Conservation (phyloP, 2,113 vertebrate genomes). For the Anarrhichthys ocellatus region DNA sequence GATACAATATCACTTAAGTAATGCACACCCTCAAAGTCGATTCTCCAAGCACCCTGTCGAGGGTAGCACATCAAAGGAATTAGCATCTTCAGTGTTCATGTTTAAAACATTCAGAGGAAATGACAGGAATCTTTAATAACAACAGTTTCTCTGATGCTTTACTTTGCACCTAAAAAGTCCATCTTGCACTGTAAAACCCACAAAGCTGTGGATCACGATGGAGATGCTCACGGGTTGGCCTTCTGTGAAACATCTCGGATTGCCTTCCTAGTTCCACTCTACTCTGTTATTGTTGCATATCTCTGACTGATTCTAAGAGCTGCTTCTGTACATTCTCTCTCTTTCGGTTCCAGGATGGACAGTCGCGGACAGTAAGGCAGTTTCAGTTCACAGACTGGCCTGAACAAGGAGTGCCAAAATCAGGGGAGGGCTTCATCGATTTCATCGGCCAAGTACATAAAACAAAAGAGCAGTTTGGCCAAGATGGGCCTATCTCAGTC, state of each 20-base stretch:
- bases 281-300: constrained; percentile 15
- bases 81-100: constrained; percentile 58
- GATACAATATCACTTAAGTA: constrained; percentile 80
- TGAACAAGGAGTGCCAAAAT: constrained; percentile 99
- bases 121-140: constrained; percentile 66
- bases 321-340: not conserved
- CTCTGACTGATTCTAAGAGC: constrained; percentile 34
- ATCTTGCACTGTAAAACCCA: constrained; percentile 19
- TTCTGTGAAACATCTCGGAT: not conserved
- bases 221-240: not conserved
- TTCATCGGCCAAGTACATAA: constrained; percentile 99
- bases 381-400: constrained; percentile 99
- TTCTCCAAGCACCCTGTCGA: constrained; percentile 62
- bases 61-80: constrained; percentile 77
- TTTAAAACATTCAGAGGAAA: constrained; percentile 75
- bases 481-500: constrained; percentile 99
- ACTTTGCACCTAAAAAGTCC: constrained; percentile 3
- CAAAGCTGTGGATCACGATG: not conserved
- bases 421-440: constrained; percentile 99
- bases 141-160: constrained; percentile 46
- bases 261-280: constrained; percentile 6
- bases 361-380: constrained; percentile 97
- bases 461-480: constrained; percentile 99
- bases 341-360: constrained; percentile 89
- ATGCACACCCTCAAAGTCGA: constrained; percentile 75